phyloP scores from a whole-genome alignment of 2,888 invertebrate genomes.

The Nemotelus pantherinus region DNA sequence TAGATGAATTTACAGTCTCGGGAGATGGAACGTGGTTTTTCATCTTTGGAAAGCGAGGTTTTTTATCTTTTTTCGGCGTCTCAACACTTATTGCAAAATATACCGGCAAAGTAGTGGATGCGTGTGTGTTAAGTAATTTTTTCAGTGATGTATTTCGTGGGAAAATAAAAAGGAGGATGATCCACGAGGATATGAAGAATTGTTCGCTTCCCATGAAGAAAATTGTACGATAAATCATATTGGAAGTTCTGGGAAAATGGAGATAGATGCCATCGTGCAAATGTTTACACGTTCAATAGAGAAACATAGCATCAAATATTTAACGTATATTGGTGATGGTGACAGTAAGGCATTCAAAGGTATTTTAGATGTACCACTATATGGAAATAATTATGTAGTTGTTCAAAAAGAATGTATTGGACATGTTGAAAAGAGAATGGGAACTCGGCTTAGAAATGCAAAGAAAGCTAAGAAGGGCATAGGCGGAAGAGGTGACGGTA shows the following conservation, averaged over 20 bases:
- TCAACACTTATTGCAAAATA: not conserved
- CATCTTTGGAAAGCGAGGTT: not conserved
- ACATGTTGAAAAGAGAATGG: conserved; percentile 47
- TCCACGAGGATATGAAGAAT: not conserved
- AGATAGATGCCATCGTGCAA: conserved; percentile 46
- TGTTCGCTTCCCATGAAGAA: not conserved
- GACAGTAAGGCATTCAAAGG: conserved; percentile 49
- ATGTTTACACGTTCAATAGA: conserved; percentile 38
- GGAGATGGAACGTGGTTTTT: too few species aligned
- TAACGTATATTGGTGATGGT: conserved; percentile 49
- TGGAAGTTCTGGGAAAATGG: conserved; percentile 52
- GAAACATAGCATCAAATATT: conserved; percentile 46
- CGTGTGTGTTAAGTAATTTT: conserved; percentile 21
- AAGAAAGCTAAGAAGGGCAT: not conserved
- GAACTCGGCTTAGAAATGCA: not conserved
- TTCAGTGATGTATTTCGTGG: conserved; percentile 31
- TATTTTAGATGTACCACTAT: conserved; percentile 48
- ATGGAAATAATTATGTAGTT: conserved; percentile 32
- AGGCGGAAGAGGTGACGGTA: not conserved
- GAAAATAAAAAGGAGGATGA: conserved; percentile 32
- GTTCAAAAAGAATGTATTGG: conserved; percentile 14
- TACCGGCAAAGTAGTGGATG: not conserved
- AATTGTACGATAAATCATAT: conserved; percentile 50
- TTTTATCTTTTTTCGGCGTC: not conserved
- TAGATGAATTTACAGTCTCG: too few species aligned